Conservation (phyloP, 2,888 invertebrate genomes). For the Thereva unica region DNA sequence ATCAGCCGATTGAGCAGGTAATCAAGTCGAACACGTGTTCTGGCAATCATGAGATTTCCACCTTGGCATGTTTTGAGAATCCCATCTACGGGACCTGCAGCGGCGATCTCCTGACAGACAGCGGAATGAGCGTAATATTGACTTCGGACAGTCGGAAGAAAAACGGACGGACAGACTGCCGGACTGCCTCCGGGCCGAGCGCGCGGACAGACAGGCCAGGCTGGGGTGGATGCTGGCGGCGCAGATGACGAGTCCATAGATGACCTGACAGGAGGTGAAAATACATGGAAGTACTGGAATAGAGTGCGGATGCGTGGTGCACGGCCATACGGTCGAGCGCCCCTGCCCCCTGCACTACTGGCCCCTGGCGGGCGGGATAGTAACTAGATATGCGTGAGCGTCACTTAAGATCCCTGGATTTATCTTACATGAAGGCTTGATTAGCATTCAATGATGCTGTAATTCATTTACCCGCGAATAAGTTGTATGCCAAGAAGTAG, state of each 20-base stretch:
- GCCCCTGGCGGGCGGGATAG: neutral
- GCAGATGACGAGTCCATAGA: too few relatives aligned
- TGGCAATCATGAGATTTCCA: constrained; percentile 24
- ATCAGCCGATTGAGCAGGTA: constrained; percentile 1
- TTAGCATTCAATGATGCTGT: constrained; percentile 43
- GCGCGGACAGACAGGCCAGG: constrained; percentile 15
- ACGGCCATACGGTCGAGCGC: too few relatives aligned
- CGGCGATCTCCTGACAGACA: constrained; percentile 7
- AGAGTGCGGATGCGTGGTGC: too few relatives aligned
- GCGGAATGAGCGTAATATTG: constrained; percentile 12
- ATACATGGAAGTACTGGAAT: too few relatives aligned
- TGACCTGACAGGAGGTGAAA: too few relatives aligned
- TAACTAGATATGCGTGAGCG: constrained; percentile 32
- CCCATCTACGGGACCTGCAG: constrained; percentile 13
- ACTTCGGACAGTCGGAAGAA: constrained; percentile 15
- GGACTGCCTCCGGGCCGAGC: neutral
- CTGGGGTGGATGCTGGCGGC: neutral
- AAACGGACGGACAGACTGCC: neutral
- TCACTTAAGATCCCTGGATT: constrained; percentile 40
- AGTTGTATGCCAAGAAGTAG: constrained; percentile 40
- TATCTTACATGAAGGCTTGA: constrained; percentile 40
- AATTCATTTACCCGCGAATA: constrained; percentile 42
- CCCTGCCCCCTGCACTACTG: too few relatives aligned
- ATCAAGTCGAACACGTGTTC: constrained; percentile 32
- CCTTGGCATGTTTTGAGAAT: constrained; percentile 30